phyloP scores from a whole-genome alignment of 2,797 vertebrate genomes.

The Melanotaenia maccullochi region DNA sequence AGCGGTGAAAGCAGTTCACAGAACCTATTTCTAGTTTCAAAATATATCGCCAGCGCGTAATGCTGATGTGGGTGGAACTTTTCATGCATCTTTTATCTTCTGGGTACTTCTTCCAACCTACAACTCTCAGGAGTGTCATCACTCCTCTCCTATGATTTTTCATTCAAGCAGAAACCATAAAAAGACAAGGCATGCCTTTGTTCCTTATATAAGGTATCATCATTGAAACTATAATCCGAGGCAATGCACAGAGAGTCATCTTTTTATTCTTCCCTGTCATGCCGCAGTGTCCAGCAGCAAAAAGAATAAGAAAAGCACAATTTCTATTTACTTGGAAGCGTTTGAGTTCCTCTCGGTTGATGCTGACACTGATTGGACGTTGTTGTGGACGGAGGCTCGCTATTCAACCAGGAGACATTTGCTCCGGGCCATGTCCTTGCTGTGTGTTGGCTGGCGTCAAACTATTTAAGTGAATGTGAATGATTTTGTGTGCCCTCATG shows the following conservation, averaged over 20 bases:
- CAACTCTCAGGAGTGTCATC: conserved; percentile 47
- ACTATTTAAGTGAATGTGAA: conserved; percentile 29
- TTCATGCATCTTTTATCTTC: conserved; percentile 34
- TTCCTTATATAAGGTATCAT: conserved; percentile 16
- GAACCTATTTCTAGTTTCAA: conserved; percentile 34
- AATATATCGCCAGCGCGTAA: conserved; percentile 26
- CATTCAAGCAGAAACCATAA: conserved; percentile 18
- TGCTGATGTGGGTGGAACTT: conserved; percentile 47
- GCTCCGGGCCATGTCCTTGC: conserved; percentile 9
- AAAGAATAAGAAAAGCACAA: neutral
- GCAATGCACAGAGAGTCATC: neutral
- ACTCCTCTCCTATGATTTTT: conserved; percentile 38
- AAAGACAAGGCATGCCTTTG: conserved; percentile 5
- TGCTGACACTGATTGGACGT: conserved; percentile 58
- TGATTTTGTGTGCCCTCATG: conserved; percentile 41
- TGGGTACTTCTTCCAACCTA: conserved; percentile 32
- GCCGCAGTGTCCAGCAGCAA: neutral
- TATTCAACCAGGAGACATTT: conserved; percentile 4
- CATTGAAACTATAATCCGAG: conserved; percentile 19
- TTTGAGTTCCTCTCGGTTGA: conserved; percentile 35
- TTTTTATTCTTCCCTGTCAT: neutral
- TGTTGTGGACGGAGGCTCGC: conserved; percentile 8
- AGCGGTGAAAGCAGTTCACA: conserved; percentile 8
- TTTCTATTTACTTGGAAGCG: neutral
- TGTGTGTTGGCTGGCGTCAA: conserved; percentile 29